Evolutionary conservation across 2,888 invertebrate genomes (phyloP), one percentile per base, ranked within the genome.

Genomic region (Tipula vernalis): DNA sequence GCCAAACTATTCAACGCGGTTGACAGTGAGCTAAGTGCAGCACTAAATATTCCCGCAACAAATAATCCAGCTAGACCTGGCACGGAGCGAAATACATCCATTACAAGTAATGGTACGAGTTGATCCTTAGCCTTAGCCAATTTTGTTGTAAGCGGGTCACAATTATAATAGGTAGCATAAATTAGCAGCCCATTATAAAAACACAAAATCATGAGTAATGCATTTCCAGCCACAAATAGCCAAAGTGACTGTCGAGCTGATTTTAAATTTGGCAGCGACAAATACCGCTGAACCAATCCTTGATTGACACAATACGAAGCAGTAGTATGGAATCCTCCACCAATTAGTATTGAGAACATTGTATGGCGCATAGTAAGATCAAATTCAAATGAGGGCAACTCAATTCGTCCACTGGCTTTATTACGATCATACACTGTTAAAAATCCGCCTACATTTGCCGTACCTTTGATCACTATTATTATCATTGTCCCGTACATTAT

Each of bases 11-110:
- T 96, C 0, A 96, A 91, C 0, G 96, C 96, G 12, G 96, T 96
- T 0, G 96, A 96, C 90, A 96, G 93, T 0, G 96, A 96, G 90
- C 96, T 96, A 47, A 98, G 92, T 1, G 98, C 96, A 10, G 97
- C 84, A 84, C 84, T 84, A 84, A 84, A 84, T 39, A 84, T 39
- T 84, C 84, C 84, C 13, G 84, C 13, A 0, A 98, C 95, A 90
- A 98, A 98, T 0, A 98, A 92, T 44, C 98, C 98, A 0, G 97
- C 95, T 83, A 98, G 90, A 0, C 98, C 98, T 0, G 96, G 96
- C 87, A 94, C 93, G 85, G 94, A 92, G 0, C 96, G 95, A 47
- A 97, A 91, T 28, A 95, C 94, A 88, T 97, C 96, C 96, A 98
- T 97, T 47, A 98, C 96, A 57, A 97, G 93, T 15, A 97, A 91